Evolutionary conservation across 2,113 vertebrate species (phyloP), one percentile per base, ranked within the genome.

Genomic region (Lagopus muta): DNA sequence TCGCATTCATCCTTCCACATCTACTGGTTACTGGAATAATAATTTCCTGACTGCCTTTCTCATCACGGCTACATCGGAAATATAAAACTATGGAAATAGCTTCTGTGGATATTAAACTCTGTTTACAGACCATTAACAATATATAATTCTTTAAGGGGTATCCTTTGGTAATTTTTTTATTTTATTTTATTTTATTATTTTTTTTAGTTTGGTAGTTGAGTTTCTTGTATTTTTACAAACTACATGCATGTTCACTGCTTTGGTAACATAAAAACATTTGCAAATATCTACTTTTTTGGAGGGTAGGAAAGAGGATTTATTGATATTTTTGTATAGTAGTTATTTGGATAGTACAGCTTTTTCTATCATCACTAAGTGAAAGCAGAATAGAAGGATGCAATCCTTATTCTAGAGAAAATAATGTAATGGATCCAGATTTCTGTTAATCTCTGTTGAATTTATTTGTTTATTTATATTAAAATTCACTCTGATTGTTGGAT

Each of bases 61-160:
- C 13, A 7, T 77, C 4, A 54, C 22, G 8, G 6, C 8, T 43
- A 9, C 19, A 77, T 71, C 70, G 50, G 27, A 70, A 77, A 67
- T 58, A 62, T 3, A 3, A 10, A 89, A 65, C 7, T 4, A 8
- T 22, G 3, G 0, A 3, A 42, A 28, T 9, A 62, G 14, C 1
- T 58, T 91, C 52, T 34, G 19, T 6, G 4, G 12, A 0, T 4
- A 62, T 0, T 18, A 11, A 86, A 54, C 5, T 67, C 12, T 43
- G 27, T 67, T 60, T 67, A 1, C 17, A 67, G 66, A 30, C 8
- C 62, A 30, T 52, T 34, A 84, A 11, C 12, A 69, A 14, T n/a
- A 19, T 69, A 73, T 15, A 74, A 64, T 10, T 55, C 10, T 61
- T 19, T 13, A 89, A 66, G 2, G 15, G 7, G 4, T 66, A 60